Base-by-base conservation (phyloP, 2,888 invertebrate genomes). In the Dicyrtomina minuta region DNA sequence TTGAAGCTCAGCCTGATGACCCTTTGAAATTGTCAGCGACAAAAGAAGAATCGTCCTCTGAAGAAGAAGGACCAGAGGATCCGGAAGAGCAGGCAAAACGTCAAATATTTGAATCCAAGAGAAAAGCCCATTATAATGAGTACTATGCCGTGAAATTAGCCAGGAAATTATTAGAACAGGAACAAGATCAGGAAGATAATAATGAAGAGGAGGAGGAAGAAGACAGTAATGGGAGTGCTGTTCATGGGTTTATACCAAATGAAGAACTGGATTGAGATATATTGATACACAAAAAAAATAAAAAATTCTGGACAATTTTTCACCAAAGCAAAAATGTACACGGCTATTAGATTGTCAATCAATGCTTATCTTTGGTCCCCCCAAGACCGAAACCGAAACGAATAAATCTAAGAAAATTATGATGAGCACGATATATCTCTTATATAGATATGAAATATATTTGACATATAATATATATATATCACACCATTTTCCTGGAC, bases 111-210 rank as follows among this genome's bases (percentile, higher is more conserved):
- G 94, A 96, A 83, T 88, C 89, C 77, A 96, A 96, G 81, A 87
- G 99, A 73, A 97, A 96, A 85, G 89, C 91, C 79, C 99, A 99
- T 81, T 99, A 99, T 83, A 96, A 97, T 83, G 99, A 99, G 83
- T 98, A 92, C 83, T 90, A 95, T 83, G 96, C 96, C 0, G 89
- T 97, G 8, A 92, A 94, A 82, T 83, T 96, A 80, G 96, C 96
- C 26, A 87, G 94, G 78, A 91, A 96, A 82, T 85, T 96, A 75
- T 87, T 96, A 84, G 89, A 92, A 77, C 91, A 95, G 80, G 96
- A 96, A 70, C 91, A 91, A 33, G 93, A 92, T 1, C 92, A 92
- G 0, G 92, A 90, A 1, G 88, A 88, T 0, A 88, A 88, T 0
- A 86, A 85, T 0, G 83, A 83, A 1, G 83, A 82, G 17, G 81